Evolutionary conservation across 2,888 invertebrate genomes (phyloP), one percentile per base, ranked within the genome.

Genomic region (Eupithecia insigniata): DNA sequence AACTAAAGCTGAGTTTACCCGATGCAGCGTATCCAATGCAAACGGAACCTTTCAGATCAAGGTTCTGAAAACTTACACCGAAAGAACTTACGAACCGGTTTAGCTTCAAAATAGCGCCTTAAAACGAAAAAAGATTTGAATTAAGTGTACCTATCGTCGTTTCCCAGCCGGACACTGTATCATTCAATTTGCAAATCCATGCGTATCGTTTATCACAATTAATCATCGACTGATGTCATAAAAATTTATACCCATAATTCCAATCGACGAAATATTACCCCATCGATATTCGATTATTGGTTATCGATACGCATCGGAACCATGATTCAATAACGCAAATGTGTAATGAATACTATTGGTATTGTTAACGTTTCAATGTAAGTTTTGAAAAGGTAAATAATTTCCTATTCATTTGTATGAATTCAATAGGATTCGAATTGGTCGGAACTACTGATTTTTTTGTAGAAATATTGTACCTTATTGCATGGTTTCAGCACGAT

Each of bases 211-310:
- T 79, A 74, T 82, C 81, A 75, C 76, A 78, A 85, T 89, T 87
- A 89, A 89, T 91, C 86, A 84, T 78, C 79, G 84, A 87, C 85
- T 84, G 85, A 84, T 87, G 84, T 77, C 78, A 79, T 76, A 81
- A 81, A 79, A 89, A 92, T 92, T 90, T 92, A 92, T 88, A 82
- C 80, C 84, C 86, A 85, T 84, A 89, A 86, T 90, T 88, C 87
- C 86, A 85, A 84, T 83, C 84, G 81, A 77, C n/a, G n/a, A 81
- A 80, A 82, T 82, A 80, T 90, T 88, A 89, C 89, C 88, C 82
- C 83, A 82, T 82, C 81, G 82, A 83, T 84, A 84, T 85, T 84
- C 86, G 85, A 87, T 88, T 89, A 87, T 88, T 84, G 83, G 84
- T 82, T 84, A 85, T 83, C 82, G 85, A 83, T 85, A 85, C 80